A percentile compares a stretch with the other conserved stretches of the same genome.
Evolutionary conservation across 35 echinoderm and acorn worm species (phyloP).

Genomic region (Hemicentrotus pulcherrimus): DNA sequence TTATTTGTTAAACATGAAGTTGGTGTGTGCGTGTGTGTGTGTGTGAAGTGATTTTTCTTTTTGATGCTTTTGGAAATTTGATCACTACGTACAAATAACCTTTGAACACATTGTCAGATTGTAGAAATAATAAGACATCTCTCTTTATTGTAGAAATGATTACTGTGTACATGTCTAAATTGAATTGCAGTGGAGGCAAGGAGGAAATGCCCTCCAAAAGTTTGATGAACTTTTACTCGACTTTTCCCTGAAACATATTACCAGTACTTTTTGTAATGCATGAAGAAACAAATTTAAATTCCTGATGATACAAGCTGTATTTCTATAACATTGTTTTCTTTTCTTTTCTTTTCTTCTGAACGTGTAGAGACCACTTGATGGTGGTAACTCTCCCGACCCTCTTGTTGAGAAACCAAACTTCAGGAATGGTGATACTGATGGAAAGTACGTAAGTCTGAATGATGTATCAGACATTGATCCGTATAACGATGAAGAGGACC

Average conservation of each 20-base stretch:
- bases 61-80: not conserved
- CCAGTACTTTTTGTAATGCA: too few species aligned
- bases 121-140: too few species aligned
- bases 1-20: too few species aligned
- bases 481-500: not conserved
- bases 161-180: too few species aligned
- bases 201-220: too few species aligned
- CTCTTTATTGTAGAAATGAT: too few species aligned
- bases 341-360: not conserved
- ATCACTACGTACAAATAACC: not conserved
- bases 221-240: too few species aligned
- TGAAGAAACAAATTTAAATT: too few species aligned
- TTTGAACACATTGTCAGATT: not conserved
- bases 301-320: too few species aligned
- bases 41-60: not conserved
- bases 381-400: not conserved
- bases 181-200: too few species aligned
- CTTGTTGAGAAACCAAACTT: not conserved
- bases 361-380: not conserved
- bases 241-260: too few species aligned
- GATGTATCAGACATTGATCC: not conserved
- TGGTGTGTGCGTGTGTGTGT: not conserved
- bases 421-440: slow-evolving; percentile 19
- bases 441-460: slow-evolving; percentile 44
- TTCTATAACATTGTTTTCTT: too few species aligned